A percentile compares a stretch with the other conserved stretches of the same genome.
phyloP scores from a whole-genome alignment of 2,888 invertebrate genomes.

The Mythimna pallens region DNA sequence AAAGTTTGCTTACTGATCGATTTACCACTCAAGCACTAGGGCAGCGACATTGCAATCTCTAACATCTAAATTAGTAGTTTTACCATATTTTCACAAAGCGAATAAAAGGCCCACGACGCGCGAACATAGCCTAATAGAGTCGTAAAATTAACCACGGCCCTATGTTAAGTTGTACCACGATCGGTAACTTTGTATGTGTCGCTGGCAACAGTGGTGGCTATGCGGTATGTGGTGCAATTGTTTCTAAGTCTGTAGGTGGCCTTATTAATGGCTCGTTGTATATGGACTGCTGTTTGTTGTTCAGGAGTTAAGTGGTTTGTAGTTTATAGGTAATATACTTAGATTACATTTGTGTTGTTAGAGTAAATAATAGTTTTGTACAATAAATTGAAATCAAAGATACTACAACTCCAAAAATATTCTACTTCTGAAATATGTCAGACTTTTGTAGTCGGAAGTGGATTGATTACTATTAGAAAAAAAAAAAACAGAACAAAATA shows the following conservation, averaged over 20 bases:
- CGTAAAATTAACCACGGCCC: slow-evolving; percentile 53
- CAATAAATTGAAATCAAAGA: not conserved
- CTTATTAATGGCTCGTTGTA: slow-evolving; percentile 33
- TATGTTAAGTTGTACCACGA: slow-evolving; percentile 40
- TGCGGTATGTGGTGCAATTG: slow-evolving; percentile 37
- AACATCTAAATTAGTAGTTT: slow-evolving; percentile 19
- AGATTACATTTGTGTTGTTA: not conserved
- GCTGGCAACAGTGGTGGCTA: slow-evolving; percentile 18
- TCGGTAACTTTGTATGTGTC: slow-evolving; percentile 43
- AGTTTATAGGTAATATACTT: slow-evolving; percentile 32
- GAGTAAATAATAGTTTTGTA: not conserved
- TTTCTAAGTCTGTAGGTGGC: slow-evolving; percentile 36
- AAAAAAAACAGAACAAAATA: not conserved
- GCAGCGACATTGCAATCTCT: not conserved
- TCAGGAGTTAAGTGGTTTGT: slow-evolving; percentile 38
- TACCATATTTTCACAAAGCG: slow-evolving; percentile 25
- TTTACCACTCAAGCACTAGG: no score
- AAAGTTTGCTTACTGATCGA: no score
- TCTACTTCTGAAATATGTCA: not conserved
- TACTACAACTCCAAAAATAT: not conserved
- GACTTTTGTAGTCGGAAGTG: not conserved
- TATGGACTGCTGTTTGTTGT: slow-evolving; percentile 22
- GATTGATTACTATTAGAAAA: not conserved
- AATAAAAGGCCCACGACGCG: slow-evolving; percentile 20
- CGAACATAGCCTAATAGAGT: slow-evolving; percentile 49